These are phyloP conservation scores for Actinostola sp. DNA, from an alignment of 92 coral and sea anemone species.

Conservation along the genomic window DNA sequence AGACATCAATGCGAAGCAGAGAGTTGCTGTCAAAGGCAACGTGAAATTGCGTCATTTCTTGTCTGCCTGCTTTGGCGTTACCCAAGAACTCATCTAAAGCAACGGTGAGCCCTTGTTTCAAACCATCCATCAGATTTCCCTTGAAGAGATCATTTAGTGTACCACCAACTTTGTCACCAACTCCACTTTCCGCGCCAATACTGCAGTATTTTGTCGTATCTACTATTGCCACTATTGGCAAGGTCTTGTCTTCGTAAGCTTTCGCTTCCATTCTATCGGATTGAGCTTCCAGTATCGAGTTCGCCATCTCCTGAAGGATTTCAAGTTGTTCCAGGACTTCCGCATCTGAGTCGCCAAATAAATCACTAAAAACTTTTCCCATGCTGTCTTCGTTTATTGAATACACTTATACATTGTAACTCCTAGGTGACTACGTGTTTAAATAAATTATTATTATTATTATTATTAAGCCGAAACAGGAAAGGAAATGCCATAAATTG, in stretches of 20 bases:
- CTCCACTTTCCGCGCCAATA: background rate
- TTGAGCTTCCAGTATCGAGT: background rate
- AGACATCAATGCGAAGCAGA: slow-evolving; percentile 38
- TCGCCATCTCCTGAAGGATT: slow-evolving; percentile 7
- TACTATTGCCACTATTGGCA: slow-evolving; percentile 47
- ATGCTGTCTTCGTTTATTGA: too few relatives aligned
- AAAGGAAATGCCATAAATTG: too few relatives aligned
- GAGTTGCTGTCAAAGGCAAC: slow-evolving; percentile 33
- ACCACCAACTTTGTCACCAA: background rate
- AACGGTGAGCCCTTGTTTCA: slow-evolving; percentile 2
- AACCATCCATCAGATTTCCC: slow-evolving; percentile 30
- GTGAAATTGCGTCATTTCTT: slow-evolving; percentile 19
- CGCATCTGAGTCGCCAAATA: background rate
- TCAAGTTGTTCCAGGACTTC: slow-evolving; percentile 3
- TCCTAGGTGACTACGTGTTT: too few relatives aligned
- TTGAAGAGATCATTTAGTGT: slow-evolving; percentile 5
- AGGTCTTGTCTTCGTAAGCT: slow-evolving; percentile 41
- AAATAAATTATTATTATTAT: too few relatives aligned
- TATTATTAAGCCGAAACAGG: too few relatives aligned
- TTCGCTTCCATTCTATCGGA: slow-evolving; percentile 33
- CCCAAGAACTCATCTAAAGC: slow-evolving; percentile 33
- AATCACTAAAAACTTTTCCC: background rate
- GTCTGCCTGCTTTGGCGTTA: slow-evolving; percentile 13
- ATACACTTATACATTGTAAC: too few relatives aligned
- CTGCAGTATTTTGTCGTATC: slow-evolving; percentile 10